phyloP scores from a whole-genome alignment of 2,113 vertebrate species.

The Leptocoma aspasia region DNA sequence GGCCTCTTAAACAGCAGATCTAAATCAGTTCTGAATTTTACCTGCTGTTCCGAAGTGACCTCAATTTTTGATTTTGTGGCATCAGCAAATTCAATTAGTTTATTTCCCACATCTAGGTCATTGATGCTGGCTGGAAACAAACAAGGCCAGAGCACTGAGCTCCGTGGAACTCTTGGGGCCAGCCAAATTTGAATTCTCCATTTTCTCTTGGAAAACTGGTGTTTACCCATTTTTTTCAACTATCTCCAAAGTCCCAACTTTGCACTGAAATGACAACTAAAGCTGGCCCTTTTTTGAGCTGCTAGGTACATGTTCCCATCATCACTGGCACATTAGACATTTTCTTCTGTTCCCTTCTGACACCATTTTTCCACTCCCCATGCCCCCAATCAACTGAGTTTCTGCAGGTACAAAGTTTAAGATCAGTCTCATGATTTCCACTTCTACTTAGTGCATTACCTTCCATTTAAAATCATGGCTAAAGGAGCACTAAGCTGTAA shows the following conservation, averaged over 20 bases:
- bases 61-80: constrained; percentile 43
- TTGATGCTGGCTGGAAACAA: neutral
- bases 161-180: neutral
- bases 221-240: neutral
- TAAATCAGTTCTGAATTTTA: constrained; percentile 30
- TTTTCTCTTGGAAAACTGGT: neutral
- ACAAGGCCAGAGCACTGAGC: neutral
- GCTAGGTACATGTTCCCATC: neutral
- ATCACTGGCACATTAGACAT: neutral
- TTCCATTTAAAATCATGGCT: neutral
- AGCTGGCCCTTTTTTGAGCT: neutral
- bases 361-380: neutral
- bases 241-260: neutral
- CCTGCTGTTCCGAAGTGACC: constrained; percentile 31
- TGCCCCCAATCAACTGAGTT: rapidly evolving
- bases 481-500: neutral
- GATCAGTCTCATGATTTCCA: neutral
- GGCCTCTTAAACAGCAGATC: neutral
- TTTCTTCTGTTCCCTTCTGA: neutral
- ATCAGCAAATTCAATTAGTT: constrained; percentile 54
- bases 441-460: neutral
- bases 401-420: neutral
- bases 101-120: neutral
- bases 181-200: neutral
- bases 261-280: neutral